Evolutionary conservation across 2,113 vertebrate species (phyloP).

Genomic region (Sphaerodactylus townsendi): DNA sequence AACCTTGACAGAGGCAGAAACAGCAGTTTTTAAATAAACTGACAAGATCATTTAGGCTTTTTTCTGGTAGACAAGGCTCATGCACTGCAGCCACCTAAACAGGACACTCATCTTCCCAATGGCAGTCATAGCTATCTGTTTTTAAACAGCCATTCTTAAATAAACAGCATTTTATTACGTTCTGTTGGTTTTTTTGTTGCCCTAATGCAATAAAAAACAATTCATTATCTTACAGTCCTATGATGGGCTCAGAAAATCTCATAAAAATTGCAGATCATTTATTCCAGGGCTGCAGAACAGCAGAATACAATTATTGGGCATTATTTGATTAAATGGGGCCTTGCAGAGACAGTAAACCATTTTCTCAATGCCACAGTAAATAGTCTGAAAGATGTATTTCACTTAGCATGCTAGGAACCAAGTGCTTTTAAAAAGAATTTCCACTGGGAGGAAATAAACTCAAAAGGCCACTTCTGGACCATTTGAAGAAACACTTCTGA

Average conservation of each 20-base stretch:
- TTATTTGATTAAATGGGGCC: background rate
- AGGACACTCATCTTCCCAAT: no score
- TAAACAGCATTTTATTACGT: no score
- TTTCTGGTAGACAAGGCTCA: no score
- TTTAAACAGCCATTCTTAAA: no score
- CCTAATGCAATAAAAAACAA: background rate
- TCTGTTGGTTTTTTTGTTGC: background rate
- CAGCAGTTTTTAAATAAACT: background rate
- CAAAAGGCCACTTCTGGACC: no score
- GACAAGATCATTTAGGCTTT: no score
- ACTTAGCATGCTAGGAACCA: no score
- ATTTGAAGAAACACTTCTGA: no score
- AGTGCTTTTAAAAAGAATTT: no score
- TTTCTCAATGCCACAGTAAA: background rate
- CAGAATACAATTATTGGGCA: background rate
- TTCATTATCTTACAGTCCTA: background rate
- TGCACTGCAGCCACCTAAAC: no score
- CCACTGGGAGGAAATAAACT: no score
- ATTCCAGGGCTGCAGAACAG: background rate
- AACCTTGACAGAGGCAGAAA: background rate
- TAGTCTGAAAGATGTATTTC: background rate
- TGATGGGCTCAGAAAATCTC: background rate
- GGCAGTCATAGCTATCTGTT: no score
- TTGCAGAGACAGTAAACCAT: background rate
- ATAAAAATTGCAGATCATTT: background rate